phyloP scores from a whole-genome alignment of 2,113 vertebrate genomes.

The Channa maculata region DNA sequence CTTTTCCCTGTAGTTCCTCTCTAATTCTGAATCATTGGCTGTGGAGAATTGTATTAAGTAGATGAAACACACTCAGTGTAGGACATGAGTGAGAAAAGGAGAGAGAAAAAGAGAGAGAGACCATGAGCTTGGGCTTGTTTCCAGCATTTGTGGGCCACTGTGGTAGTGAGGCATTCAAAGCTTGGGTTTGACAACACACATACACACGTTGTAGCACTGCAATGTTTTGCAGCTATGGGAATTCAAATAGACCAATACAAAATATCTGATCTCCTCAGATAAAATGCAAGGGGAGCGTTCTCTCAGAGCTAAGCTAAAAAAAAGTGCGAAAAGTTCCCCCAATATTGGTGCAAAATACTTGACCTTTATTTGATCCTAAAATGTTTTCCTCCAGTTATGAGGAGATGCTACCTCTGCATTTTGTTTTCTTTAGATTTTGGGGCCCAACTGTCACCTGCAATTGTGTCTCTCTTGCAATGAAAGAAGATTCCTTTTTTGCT shows the following conservation, averaged over 20 bases:
- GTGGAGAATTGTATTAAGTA: slow-evolving; percentile 67
- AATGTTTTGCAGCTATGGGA: slow-evolving; percentile 24
- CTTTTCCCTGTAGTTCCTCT: slow-evolving; percentile 56
- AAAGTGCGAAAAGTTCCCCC: background rate
- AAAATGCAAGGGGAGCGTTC: slow-evolving; percentile 10
- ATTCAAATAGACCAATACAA: slow-evolving; percentile 31
- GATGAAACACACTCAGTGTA: slow-evolving; percentile 56
- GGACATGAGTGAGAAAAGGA: slow-evolving; percentile 58
- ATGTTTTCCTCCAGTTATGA: background rate
- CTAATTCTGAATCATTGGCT: slow-evolving; percentile 67
- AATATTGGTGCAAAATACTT: slow-evolving; percentile 9
- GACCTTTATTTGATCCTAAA: slow-evolving; percentile 1
- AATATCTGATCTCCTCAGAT: slow-evolving; percentile 33
- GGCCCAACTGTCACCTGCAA: background rate
- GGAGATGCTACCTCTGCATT: background rate
- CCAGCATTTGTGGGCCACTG: slow-evolving; percentile 45
- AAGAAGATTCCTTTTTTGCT: background rate
- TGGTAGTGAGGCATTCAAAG: slow-evolving; percentile 25
- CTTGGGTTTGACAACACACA: slow-evolving; percentile 16
- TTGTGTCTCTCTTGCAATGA: background rate
- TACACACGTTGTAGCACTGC: slow-evolving; percentile 24
- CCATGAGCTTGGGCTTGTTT: slow-evolving; percentile 49
- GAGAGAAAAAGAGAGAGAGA: slow-evolving; percentile 24
- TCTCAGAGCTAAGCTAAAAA: background rate
- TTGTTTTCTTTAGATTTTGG: background rate